Conservation (phyloP, 2,113 vertebrate genomes). For the Lamprologus lemairii region DNA sequence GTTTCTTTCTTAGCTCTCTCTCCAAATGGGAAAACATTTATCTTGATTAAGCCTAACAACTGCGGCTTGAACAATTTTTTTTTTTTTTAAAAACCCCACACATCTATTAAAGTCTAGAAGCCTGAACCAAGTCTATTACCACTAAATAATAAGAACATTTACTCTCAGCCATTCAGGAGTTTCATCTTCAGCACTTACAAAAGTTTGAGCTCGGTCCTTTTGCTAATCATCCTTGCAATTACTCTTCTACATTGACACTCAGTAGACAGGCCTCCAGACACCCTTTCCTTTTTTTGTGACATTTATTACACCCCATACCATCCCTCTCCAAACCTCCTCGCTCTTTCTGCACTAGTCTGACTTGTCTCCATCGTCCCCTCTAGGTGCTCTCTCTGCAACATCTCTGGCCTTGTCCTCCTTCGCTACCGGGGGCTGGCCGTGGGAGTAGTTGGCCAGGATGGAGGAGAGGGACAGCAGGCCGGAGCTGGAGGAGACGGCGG, state of each 20-base stretch:
- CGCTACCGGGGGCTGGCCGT: conserved; percentile 82
- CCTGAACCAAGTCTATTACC: conserved; percentile 45
- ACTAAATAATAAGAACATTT: conserved; percentile 48
- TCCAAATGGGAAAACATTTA: conserved; percentile 12
- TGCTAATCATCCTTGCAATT: conserved; percentile 40
- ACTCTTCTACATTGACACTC: conserved; percentile 21
- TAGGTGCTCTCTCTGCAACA: conserved; percentile 74
- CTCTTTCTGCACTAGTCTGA: conserved; percentile 76
- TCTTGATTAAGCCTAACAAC: conserved; percentile 26
- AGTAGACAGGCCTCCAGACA: conserved; percentile 31
- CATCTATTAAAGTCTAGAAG: conserved; percentile 50
- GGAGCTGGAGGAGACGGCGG: conserved; percentile 82
- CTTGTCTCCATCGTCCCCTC: conserved; percentile 89
- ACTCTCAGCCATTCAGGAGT: conserved; percentile 23
- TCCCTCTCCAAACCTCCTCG: neutral
- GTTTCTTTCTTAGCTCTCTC: conserved; percentile 10
- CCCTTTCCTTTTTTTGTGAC: neutral
- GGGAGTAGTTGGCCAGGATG: conserved; percentile 82
- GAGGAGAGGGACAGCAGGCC: conserved; percentile 90
- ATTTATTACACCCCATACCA: neutral
- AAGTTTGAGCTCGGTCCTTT: conserved; percentile 4
- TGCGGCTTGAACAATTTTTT: conserved; percentile 1
- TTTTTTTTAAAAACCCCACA: neutral
- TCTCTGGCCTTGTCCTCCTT: conserved; percentile 96
- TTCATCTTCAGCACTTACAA: conserved; percentile 23